Evolutionary conservation across 1,140 invertebrate species (phyloP), one percentile per base, ranked within the genome.

Genomic region (Ladona fulva): DNA sequence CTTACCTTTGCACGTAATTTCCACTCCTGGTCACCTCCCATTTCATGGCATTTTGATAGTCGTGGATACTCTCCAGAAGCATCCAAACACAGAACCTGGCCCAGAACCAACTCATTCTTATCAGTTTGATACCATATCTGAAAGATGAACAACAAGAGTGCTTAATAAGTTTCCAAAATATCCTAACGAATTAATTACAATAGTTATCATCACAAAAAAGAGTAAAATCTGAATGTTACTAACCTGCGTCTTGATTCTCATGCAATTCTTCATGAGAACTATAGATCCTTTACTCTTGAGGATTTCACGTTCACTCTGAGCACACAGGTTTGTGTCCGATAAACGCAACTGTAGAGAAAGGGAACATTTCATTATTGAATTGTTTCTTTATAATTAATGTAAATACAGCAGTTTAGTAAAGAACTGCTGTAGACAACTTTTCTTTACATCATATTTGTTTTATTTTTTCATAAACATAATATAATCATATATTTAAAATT

Each of bases 1-100:
- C 85, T 86, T 85, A 92, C 92, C 77, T 87, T 84, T 77, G 87
- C 88, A 80, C 91, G 92, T 81, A 93, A 90, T 77, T 90, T 91
- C 96, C 96, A 98, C 80, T 95, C 93, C 85, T 98, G 96, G 80
- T 92, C 89, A 0, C 93, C 94, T 22, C 94, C 91, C 87, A 95
- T 92, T 84, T 97, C 95, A 83, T 97, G 95, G 83, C 97, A 98
- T 85, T 98, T 98, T 77, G 91, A 91, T 11, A 98, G 85, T 74
- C 90, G 86, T 0, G 94, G 93, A 66, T 77, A 66, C 74, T 83
- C 81, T 74, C 89, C 85, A 1, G 85, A 87, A 3, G 92, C 91
- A 85, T 97, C 95, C 77, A 98, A 82, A 83, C 97, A 98, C 0
- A 97, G 84, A 25, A 95, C 86, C 80, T 94, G 91, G 0, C 92